Percentiles rank a stretch among this genome's conserved stretches.
Conservation (phyloP, 92 coral and sea anemone species). For the Parazoanthus darwini region DNA sequence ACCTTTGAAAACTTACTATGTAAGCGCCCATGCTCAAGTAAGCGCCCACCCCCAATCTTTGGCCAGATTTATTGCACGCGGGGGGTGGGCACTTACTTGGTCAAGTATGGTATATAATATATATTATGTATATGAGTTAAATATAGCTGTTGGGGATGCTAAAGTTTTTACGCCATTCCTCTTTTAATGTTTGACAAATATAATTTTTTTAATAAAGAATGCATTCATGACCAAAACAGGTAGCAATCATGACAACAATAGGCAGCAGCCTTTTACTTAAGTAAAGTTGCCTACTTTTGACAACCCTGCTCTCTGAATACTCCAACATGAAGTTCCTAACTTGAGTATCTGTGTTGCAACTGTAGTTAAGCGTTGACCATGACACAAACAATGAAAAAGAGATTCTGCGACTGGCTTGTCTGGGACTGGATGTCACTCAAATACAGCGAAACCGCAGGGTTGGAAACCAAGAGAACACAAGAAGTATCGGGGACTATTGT, state of each 20-base stretch:
- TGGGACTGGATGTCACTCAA: constrained; percentile 87
- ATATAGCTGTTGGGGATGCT: too few species aligned
- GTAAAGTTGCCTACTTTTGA: neutral
- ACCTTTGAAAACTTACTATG: too few species aligned
- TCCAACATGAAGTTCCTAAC: neutral
- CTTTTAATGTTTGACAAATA: neutral
- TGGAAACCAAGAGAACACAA: constrained; percentile 92
- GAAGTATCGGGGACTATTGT: constrained; percentile 94
- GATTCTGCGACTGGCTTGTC: constrained; percentile 73
- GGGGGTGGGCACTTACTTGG: too few species aligned
- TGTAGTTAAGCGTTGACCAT: constrained; percentile 85
- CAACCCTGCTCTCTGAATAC: neutral
- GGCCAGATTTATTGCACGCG: too few species aligned
- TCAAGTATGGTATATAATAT: too few species aligned
- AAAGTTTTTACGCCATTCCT: too few species aligned
- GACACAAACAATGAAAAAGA: constrained; percentile 82
- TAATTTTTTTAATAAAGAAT: neutral
- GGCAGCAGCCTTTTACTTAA: neutral
- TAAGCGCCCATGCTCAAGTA: too few species aligned
- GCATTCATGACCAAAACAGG: neutral
- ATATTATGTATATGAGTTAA: too few species aligned
- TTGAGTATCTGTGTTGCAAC: neutral
- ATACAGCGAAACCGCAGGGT: constrained; percentile 78
- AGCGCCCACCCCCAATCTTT: too few species aligned
- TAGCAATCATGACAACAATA: too few species aligned